Percentiles rank a stretch among this genome's conserved stretches.
Evolutionary conservation across 1,140 invertebrate species (phyloP).

Genomic region (Ditylenchus dipsaci): DNA sequence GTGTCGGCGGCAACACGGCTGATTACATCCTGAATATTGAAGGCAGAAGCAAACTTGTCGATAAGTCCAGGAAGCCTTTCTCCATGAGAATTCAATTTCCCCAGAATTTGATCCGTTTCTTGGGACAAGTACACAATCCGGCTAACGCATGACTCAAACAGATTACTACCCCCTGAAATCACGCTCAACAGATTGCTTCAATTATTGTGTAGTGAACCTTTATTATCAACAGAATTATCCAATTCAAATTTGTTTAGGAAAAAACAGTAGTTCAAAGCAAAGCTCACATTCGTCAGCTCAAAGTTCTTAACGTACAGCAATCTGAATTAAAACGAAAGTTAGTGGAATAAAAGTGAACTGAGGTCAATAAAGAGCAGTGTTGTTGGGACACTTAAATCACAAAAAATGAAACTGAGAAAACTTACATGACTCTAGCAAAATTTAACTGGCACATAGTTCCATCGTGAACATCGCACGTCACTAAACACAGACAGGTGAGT

Average conservation of each 20-base stretch:
- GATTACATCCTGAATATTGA: constrained; percentile 37
- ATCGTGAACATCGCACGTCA: constrained; percentile 39
- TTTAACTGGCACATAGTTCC: constrained; percentile 42
- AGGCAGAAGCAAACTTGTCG: constrained; percentile 30
- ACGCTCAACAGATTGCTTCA: too few relatives aligned
- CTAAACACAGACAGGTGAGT: constrained; percentile 29
- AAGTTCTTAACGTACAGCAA: constrained; percentile 54
- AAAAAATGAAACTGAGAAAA: neutral
- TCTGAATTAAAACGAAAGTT: neutral
- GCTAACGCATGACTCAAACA: constrained; percentile 55
- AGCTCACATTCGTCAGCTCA: constrained; percentile 44
- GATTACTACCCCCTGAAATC: constrained; percentile 34
- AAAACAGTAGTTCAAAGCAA: constrained; percentile 51
- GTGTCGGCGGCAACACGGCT: constrained; percentile 31
- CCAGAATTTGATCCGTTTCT: constrained; percentile 41
- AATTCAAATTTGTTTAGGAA: constrained; percentile 44
- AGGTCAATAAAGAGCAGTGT: too few relatives aligned
- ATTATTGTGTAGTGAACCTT: neutral
- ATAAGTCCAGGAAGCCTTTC: constrained; percentile 40
- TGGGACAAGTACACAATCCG: constrained; percentile 45
- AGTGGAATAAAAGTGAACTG: too few relatives aligned
- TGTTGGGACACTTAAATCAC: too few relatives aligned
- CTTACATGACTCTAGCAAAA: constrained; percentile 43
- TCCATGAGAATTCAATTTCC: constrained; percentile 32
- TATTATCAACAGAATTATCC: constrained; percentile 19